phyloP scores from a whole-genome alignment of 2,797 vertebrate species.

The Orientallactaga sibirica region DNA sequence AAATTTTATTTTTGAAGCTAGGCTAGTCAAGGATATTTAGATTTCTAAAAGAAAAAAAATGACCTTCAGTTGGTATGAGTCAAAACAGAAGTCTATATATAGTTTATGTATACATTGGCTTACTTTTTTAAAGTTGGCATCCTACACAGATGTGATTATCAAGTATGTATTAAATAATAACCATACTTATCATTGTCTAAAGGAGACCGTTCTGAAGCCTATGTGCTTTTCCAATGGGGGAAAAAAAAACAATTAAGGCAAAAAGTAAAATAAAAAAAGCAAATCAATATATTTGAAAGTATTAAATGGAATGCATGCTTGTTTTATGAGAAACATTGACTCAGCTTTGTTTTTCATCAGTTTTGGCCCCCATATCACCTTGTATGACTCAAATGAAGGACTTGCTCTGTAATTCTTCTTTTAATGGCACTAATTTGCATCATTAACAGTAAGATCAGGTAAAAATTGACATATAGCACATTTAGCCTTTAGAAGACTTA shows the following conservation, averaged over 20 bases:
- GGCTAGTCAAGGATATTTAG: neutral
- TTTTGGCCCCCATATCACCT: slow-evolving; percentile 34
- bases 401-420: slow-evolving; percentile 6
- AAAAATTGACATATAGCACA: slow-evolving; percentile 46
- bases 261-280: slow-evolving; percentile 47
- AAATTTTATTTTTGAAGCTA: slow-evolving; percentile 55
- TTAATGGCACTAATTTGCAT: slow-evolving; percentile 48
- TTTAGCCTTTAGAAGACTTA: slow-evolving; percentile 27
- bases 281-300: slow-evolving; percentile 25
- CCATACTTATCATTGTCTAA: slow-evolving; percentile 16
- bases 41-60: too few species aligned
- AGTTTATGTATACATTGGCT: neutral
- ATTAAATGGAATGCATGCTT: neutral
- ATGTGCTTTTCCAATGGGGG: slow-evolving; percentile 38
- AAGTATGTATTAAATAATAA: slow-evolving; percentile 8
- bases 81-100: neutral
- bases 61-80: neutral
- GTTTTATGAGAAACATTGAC: neutral
- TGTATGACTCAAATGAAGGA: slow-evolving; percentile 32
- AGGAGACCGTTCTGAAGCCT: slow-evolving; percentile 26
- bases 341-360: neutral
- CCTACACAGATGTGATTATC: slow-evolving; percentile 46
- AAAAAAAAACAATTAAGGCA: slow-evolving; percentile 13
- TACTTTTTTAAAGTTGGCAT: slow-evolving; percentile 32
- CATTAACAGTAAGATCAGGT: slow-evolving; percentile 65